Percentiles rank a stretch among this genome's conserved stretches.
Evolutionary conservation across 1,140 invertebrate species (phyloP).

Genomic region (Bombus difficillimus): DNA sequence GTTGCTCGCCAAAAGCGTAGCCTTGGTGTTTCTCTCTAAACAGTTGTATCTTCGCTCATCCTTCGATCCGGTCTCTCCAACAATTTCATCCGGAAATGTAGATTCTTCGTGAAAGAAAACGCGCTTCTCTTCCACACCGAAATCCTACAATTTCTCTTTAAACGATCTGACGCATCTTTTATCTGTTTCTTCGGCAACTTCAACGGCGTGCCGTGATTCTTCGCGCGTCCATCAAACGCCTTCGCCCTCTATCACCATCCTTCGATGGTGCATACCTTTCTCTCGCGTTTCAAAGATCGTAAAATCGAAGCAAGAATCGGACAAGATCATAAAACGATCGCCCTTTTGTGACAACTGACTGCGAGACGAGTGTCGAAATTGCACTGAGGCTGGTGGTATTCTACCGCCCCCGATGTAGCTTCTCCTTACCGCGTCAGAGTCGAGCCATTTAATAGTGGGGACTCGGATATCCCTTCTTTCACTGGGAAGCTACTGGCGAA

Average conservation of each 20-base stretch:
- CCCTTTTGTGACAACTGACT: slow-evolving; percentile 16
- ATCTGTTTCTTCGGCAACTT: not conserved
- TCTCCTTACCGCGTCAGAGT: slow-evolving; percentile 75
- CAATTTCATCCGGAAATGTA: no score
- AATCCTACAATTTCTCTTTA: not conserved
- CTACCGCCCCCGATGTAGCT: slow-evolving; percentile 80
- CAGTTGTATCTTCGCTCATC: no score
- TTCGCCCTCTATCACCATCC: not conserved
- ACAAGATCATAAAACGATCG: not conserved
- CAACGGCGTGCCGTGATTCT: not conserved
- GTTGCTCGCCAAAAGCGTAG: no score
- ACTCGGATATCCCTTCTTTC: slow-evolving; percentile 79
- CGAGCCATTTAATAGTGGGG: slow-evolving; percentile 80
- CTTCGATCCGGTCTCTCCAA: no score
- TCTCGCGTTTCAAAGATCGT: not conserved
- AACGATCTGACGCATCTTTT: not conserved
- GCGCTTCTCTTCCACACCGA: no score
- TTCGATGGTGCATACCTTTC: not conserved
- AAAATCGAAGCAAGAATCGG: no score
- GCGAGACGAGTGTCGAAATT: slow-evolving; percentile 74
- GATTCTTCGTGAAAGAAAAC: no score
- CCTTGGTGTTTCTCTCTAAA: no score
- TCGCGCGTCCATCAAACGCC: not conserved
- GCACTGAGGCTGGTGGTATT: slow-evolving; percentile 77
- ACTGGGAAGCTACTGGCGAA: slow-evolving; percentile 53